These are phyloP conservation scores for Uromys caudimaculatus DNA, from an alignment of 2,797 vertebrate species.

Conservation along the genomic window DNA sequence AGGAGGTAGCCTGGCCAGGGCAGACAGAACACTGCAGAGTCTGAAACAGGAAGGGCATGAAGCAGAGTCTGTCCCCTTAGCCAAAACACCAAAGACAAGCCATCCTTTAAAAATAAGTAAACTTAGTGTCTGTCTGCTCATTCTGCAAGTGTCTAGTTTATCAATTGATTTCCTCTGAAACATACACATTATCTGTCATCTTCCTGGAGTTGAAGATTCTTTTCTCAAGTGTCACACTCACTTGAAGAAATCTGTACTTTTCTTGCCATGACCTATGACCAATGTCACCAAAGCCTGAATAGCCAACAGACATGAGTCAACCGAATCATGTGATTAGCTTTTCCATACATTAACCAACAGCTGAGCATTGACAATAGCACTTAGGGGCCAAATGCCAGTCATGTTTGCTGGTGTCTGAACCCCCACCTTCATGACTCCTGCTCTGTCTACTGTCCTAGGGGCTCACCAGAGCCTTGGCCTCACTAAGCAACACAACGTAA, in stretches of 20 bases:
- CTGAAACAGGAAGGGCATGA: neutral
- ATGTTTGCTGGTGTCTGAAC: neutral
- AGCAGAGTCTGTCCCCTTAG: neutral
- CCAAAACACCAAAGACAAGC: constrained; percentile 39
- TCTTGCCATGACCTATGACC: neutral
- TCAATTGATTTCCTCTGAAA: neutral
- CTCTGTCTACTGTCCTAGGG: neutral
- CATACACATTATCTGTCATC: neutral
- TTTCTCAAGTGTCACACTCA: neutral
- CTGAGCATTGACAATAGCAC: neutral
- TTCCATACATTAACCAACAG: neutral
- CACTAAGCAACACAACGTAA: neutral
- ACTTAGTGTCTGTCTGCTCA: neutral
- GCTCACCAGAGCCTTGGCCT: neutral
- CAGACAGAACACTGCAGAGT: neutral
- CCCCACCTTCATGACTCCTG: neutral
- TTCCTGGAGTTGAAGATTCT: neutral
- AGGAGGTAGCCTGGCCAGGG: neutral
- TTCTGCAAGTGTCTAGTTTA: neutral
- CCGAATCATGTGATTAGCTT: neutral
- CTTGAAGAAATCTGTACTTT: neutral
- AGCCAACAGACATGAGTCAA: neutral
- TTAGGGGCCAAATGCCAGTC: neutral
- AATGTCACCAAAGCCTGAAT: neutral
- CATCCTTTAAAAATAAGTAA: neutral